Base-by-base conservation (phyloP, 2,113 vertebrate genomes). In the Rhineura floridana region DNA sequence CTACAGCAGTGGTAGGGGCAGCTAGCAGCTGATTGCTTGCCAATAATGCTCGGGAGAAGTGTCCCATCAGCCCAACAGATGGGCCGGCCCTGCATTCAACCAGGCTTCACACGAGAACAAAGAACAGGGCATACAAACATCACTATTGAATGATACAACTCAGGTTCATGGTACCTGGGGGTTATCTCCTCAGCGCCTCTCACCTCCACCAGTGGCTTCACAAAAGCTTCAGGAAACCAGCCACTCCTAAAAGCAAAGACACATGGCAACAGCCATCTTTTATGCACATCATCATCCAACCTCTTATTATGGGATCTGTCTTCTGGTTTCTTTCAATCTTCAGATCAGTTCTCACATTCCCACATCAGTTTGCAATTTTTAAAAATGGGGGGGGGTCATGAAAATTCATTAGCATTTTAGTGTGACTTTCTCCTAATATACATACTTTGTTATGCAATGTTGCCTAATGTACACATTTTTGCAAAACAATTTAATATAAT, bases 171-270 rank as follows among this genome's bases (percentile, higher is more conserved):
- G 90, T 95, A 96, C 95, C 95, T 96, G 76, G 67, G 81, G 48
- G 30, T 28, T 50, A 81, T 82, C 70, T 93, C 84, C 76, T 96
- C 91, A 25, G 75, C 69, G 92, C 95, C 81, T 75, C 95, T 89
- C 0, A 48, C n/a, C 2, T 91, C 91, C 65, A 96, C 97, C 80
- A 97, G 4, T 39, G 97, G 94, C 81, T 97, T 97, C 86, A 99
- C 98, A 2, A 98, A 99, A 42, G 98, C 98, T 91, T 98, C 98
- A 0, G 99, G 98, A 90, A 99, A 99, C 99, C 98, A 99, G 93
- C 99, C 99, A 1, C 98, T 98, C 62, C 99, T 99, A 95, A 7
- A 7, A 77, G 33, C 75, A 87, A n/a, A 77, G 72, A 39, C 79
- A 79, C 1, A 62, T 19, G 30, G 11, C 46, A 75, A 44, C 36